phyloP scores from a whole-genome alignment of 2,113 vertebrate species.

The Lethenteron camtschaticum region DNA sequence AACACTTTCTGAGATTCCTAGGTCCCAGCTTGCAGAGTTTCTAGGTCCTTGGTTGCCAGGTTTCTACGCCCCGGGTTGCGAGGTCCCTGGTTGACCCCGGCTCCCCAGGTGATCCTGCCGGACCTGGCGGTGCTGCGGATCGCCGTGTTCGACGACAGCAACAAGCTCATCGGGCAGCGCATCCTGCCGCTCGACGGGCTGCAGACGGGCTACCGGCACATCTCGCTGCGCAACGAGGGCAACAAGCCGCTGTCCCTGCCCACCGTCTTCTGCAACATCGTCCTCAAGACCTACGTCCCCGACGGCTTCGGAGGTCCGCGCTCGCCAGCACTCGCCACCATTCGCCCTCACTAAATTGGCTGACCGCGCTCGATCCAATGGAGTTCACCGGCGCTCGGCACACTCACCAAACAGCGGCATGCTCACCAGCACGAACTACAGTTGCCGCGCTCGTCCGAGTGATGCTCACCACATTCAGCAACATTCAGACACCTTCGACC shows the following conservation, averaged over 20 bases:
- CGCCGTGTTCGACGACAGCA: constrained; percentile 81
- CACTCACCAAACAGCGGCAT: too few relatives aligned
- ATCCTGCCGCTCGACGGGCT: constrained; percentile 82
- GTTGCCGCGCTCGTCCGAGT: too few relatives aligned
- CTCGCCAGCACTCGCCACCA: too few relatives aligned
- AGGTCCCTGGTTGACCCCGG: background rate
- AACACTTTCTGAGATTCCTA: background rate
- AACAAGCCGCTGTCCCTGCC: constrained; percentile 66
- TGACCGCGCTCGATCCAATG: too few relatives aligned
- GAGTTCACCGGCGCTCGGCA: too few relatives aligned
- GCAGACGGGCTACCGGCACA: constrained; percentile 88
- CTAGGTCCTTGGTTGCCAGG: background rate
- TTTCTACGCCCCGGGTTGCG: background rate
- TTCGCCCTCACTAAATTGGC: too few relatives aligned
- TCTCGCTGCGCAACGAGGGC: constrained; percentile 75
- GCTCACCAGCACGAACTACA: too few relatives aligned
- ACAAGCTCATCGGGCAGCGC: constrained; percentile 85
- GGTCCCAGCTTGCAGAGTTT: background rate
- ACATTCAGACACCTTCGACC: too few relatives aligned
- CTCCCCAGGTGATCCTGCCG: constrained; percentile 61
- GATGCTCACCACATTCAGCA: too few relatives aligned
- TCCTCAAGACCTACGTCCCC: constrained; percentile 89
- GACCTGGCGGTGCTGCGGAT: constrained; percentile 69
- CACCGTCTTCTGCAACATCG: constrained; percentile 74
- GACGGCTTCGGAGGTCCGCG: constrained; percentile 74